Evolutionary conservation across 2,113 vertebrate genomes (phyloP).

Genomic region (Amazona guildingii): DNA sequence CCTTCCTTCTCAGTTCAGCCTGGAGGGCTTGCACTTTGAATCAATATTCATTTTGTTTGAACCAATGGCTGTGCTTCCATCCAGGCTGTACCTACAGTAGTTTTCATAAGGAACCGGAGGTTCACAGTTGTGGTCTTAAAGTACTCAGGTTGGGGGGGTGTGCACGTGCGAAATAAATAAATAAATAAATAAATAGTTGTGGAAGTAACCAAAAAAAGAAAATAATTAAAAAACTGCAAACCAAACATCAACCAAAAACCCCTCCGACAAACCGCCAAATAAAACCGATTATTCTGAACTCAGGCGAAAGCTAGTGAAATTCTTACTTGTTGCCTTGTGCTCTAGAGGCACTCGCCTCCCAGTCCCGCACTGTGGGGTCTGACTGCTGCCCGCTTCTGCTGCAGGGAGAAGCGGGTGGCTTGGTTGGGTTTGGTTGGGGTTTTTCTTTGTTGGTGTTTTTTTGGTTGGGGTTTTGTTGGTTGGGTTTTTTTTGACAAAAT

Average conservation of each 20-base stretch:
- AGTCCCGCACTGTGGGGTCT: constrained; percentile 9
- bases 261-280: neutral
- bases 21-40: constrained; percentile 46
- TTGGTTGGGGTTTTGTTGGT: neutral
- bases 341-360: constrained; percentile 10
- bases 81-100: constrained; percentile 49
- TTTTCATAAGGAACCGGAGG: constrained; percentile 41
- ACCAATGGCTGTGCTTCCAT: constrained; percentile 73
- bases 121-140: constrained; percentile 58
- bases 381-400: neutral
- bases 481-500: constrained; percentile 18
- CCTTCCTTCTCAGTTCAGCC: constrained; percentile 36
- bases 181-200: neutral
- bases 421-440: neutral
- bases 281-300: neutral
- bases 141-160: neutral
- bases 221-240: neutral
- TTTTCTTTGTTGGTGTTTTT: neutral
- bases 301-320: neutral
- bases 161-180: constrained; percentile 9
- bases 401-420: neutral
- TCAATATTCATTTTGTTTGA: constrained; percentile 68
- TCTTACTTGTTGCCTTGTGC: constrained; percentile 51
- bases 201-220: neutral
- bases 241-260: neutral